Percentiles rank a stretch among this genome's conserved stretches.
These are phyloP conservation scores for Anser cygnoides DNA, from an alignment of 2,113 vertebrate species.

Conservation along the genomic window DNA sequence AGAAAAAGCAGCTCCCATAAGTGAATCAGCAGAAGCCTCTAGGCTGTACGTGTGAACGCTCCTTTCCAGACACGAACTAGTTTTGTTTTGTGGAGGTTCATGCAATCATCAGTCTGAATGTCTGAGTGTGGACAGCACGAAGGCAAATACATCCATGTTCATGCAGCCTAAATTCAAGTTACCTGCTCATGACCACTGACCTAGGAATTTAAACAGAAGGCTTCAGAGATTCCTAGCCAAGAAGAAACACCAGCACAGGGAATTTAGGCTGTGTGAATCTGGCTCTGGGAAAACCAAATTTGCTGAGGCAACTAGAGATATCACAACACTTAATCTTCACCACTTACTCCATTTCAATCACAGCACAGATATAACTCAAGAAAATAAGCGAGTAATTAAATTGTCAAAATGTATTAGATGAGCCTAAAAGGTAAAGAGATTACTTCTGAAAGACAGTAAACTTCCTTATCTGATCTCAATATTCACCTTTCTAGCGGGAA, in stretches of 20 bases:
- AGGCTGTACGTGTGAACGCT: neutral
- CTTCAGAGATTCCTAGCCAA: neutral
- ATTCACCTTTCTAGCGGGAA: neutral
- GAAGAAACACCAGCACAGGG: neutral
- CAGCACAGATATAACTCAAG: neutral
- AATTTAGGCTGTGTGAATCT: neutral
- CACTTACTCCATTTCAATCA: neutral
- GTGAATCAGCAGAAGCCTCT: neutral
- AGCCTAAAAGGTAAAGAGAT: neutral
- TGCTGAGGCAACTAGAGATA: neutral
- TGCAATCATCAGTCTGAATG: neutral
- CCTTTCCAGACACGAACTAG: neutral
- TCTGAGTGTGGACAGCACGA: neutral
- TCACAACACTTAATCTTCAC: neutral
- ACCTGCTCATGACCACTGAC: neutral
- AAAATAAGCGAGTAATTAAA: neutral
- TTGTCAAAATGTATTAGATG: neutral
- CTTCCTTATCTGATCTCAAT: neutral
- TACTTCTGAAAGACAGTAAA: neutral
- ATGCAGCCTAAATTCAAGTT: neutral
- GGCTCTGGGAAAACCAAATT: neutral
- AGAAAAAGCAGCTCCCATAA: neutral
- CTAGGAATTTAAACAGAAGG: neutral
- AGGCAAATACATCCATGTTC: neutral
- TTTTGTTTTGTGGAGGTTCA: neutral